A percentile compares a stretch with the other conserved stretches of the same genome.
These are phyloP conservation scores for Meriones unguiculatus DNA, from an alignment of 2,113 vertebrate species.

Conservation along the genomic window DNA sequence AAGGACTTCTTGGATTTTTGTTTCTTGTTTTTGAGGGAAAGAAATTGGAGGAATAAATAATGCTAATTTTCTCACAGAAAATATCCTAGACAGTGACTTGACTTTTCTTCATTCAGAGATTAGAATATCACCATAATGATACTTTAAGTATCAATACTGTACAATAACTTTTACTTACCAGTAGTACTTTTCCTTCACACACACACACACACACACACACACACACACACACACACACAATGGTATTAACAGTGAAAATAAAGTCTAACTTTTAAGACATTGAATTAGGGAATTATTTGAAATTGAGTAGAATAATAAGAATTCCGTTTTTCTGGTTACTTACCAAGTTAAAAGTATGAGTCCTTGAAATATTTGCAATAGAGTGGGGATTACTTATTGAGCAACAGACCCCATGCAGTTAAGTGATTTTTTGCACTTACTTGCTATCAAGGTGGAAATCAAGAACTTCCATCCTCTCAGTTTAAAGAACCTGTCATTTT, in stretches of 20 bases:
- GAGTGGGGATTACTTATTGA: neutral
- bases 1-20: neutral
- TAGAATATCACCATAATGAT: neutral
- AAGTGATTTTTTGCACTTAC: conserved; percentile 16
- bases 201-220: neutral
- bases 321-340: conserved; percentile 44
- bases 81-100: conserved; percentile 35
- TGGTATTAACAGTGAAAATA: conserved; percentile 12
- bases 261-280: conserved; percentile 34
- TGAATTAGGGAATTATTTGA: conserved; percentile 14
- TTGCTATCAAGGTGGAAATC: conserved; percentile 46
- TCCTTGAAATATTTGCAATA: conserved; percentile 30
- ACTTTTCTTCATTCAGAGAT: conserved; percentile 32
- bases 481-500: conserved; percentile 20
- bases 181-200: conserved; percentile 22
- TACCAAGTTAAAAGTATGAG: conserved; percentile 44
- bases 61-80: neutral
- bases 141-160: neutral
- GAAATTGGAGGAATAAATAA: neutral
- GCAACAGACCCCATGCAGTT: neutral
- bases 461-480: neutral
- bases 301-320: conserved; percentile 11
- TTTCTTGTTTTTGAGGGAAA: neutral
- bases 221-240: neutral
- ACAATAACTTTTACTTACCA: conserved; percentile 37